Conservation (phyloP, 2,797 vertebrate species). For the Myoxocephalus aenaeus region DNA sequence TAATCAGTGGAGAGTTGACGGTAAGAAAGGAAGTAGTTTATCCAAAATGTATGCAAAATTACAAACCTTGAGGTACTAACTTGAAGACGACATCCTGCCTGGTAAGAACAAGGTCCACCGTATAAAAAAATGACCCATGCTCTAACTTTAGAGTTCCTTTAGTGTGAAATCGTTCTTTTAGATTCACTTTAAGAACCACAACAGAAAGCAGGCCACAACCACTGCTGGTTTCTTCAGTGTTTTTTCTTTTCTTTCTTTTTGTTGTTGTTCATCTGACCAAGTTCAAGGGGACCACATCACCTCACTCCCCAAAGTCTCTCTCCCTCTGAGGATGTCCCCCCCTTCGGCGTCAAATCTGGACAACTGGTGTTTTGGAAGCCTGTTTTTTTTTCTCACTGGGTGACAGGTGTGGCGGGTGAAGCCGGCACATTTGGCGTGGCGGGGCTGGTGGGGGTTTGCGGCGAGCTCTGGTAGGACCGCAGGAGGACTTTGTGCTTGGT, state of each 20-base stretch:
- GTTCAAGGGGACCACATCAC: conserved; percentile 34
- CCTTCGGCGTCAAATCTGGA: conserved; percentile 38
- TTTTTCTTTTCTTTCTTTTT: background rate
- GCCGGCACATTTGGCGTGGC: conserved; percentile 74
- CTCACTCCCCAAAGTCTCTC: conserved; percentile 26
- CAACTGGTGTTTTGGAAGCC: conserved; percentile 52
- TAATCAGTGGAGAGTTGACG: conserved; percentile 38
- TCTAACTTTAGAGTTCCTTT: conserved; percentile 60
- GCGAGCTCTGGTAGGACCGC: conserved; percentile 92
- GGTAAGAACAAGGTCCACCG: conserved; percentile 48
- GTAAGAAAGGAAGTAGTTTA: conserved; percentile 42
- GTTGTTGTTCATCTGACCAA: background rate
- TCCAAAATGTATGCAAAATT: conserved; percentile 70
- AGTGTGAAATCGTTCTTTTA: conserved; percentile 29
- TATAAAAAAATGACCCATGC: conserved; percentile 49
- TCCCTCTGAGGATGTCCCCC: conserved; percentile 22
- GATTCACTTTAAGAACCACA: conserved; percentile 43
- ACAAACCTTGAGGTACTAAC: conserved; percentile 77
- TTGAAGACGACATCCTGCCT: conserved; percentile 49
- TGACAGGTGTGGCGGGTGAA: conserved; percentile 76
- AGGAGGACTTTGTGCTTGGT: conserved; percentile 99
- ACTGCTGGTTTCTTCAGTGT: conserved; percentile 59
- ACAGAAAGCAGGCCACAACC: conserved; percentile 39
- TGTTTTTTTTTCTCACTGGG: conserved; percentile 76
- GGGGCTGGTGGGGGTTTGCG: conserved; percentile 83